Conservation (phyloP, 2,113 vertebrate species). For the Phainopepla nitens region DNA sequence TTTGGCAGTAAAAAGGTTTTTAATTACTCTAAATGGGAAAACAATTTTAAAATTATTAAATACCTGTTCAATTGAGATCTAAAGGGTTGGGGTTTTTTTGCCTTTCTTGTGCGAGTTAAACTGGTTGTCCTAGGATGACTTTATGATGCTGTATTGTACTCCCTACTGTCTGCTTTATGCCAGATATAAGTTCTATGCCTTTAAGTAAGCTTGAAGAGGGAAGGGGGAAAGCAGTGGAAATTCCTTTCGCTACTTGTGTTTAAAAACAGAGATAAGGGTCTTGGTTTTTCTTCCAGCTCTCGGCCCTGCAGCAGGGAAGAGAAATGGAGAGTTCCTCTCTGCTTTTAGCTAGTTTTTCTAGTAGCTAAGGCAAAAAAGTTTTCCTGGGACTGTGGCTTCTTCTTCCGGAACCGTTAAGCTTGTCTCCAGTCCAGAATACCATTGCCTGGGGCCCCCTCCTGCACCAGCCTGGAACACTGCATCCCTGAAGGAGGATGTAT, state of each 20-base stretch:
- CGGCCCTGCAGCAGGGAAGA: not conserved
- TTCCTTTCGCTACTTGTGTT: not conserved
- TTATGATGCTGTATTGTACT: not conserved
- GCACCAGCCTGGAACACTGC: not conserved
- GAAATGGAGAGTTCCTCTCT: not conserved
- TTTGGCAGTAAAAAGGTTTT: not conserved
- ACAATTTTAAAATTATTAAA: not conserved
- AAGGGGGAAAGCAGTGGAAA: not conserved
- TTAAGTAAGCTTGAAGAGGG: not conserved
- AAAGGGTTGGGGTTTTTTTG: not conserved
- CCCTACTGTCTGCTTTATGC: not conserved
- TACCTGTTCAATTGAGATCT: not conserved
- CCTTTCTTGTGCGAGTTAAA: not conserved
- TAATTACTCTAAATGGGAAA: not conserved
- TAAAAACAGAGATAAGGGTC: not conserved
- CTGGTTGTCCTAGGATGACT: not conserved
- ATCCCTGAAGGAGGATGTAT: no score
- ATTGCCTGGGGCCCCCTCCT: not conserved
- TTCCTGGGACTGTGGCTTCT: not conserved
- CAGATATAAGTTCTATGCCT: not conserved
- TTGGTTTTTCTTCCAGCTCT: not conserved
- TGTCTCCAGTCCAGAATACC: not conserved
- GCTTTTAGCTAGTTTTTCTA: not conserved
- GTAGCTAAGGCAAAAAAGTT: not conserved
- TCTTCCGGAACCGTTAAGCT: not conserved